Base-by-base conservation (phyloP, 2,888 invertebrate species). In the Perizoma flavofasciatum region DNA sequence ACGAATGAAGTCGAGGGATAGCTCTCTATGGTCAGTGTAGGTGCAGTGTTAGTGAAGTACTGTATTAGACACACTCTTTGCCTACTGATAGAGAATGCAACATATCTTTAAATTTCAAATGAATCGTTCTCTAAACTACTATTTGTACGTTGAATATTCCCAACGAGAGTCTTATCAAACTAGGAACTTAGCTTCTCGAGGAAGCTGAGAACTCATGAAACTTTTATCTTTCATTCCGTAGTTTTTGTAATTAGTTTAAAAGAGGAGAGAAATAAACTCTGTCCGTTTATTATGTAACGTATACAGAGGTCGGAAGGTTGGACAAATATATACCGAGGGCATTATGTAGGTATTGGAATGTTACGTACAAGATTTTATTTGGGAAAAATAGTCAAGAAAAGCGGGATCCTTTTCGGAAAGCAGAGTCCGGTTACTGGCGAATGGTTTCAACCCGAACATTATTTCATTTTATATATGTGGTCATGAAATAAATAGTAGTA, bases 341-440 rank as follows among this genome's bases (percentile, higher is more conserved):
- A 37, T 56, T 49, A 53, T 22, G 45, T 45, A 40, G 55, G 41
- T 54, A 37, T 49, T 44, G 10, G 40, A 55, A 37, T 33, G 52
- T 40, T 49, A 57, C 50, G 37, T 47, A 50, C 55, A 49, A 56
- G 50, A 55, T 61, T 58, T 61, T 61, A 58, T 61, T 61, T 55
- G 49, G 54, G 51, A 41, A 51, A 57, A 61, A 50, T 55, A 45
- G 61, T 43, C 48, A 44, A n/a, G 54, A 44, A 58, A 54, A 54
- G 49, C 48, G 57, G 39, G 47, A 39, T 46, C 54, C 50, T 57
- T 58, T 11, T 40, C 54, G 43, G 37, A 57, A 50, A 7, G 47
- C 54, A 39, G 44, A 48, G 44, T 50, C 3, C 22, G 22, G 48
- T 58, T 54, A 50, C 50, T 54, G 54, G 57, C 54, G 47, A 57